Base-by-base conservation (phyloP, 2,888 invertebrate genomes). In the Synanthedon formicaeformis region DNA sequence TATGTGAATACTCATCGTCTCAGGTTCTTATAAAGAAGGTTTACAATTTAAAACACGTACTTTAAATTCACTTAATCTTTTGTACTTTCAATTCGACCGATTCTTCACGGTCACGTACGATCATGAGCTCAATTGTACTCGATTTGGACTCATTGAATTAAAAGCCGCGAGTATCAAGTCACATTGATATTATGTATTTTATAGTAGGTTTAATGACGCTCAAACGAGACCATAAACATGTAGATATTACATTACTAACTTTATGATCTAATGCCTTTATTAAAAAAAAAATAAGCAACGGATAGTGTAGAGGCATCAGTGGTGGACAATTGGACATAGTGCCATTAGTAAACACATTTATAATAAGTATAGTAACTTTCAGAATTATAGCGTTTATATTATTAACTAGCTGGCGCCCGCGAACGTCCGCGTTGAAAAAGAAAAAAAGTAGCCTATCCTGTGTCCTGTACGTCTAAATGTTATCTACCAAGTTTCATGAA, bases 171-270 rank as follows among this genome's bases (percentile, higher is more conserved):
- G 73, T 75, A 78, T 80, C 78, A 75, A 75, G 74, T 67, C 69
- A 68, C 75, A 78, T 79, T 78, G 75, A 78, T 75, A 69, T 73
- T 85, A 83, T 83, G 83, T 81, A 76, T 73, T 85, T 84, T 83
- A 84, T 81, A 76, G 81, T 75, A 68, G 66, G 65, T 75, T 85
- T 86, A 83, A 84, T 83, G 78, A 78, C 72, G 66, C 76, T 74
- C 78, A 83, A 83, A 85, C 82, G 80, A 82, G 82, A 73, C 76
- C 71, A 75, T 84, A 83, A 78, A 75, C 81, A 79, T 81, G 83
- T 81, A 73, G 78, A 73, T 72, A 34, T 8, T 67, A 67, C 69
- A 74, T 80, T 80, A 81, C 82, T 78, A 78, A 71, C 64, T 82
- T 81, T 78, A 85, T 67, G 78, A 76, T 65, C 61, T 60, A 71